A percentile compares a stretch with the other conserved stretches of the same genome.
Evolutionary conservation across 2,888 invertebrate genomes (phyloP).

Genomic region (Rhorus exstirpatorius): DNA sequence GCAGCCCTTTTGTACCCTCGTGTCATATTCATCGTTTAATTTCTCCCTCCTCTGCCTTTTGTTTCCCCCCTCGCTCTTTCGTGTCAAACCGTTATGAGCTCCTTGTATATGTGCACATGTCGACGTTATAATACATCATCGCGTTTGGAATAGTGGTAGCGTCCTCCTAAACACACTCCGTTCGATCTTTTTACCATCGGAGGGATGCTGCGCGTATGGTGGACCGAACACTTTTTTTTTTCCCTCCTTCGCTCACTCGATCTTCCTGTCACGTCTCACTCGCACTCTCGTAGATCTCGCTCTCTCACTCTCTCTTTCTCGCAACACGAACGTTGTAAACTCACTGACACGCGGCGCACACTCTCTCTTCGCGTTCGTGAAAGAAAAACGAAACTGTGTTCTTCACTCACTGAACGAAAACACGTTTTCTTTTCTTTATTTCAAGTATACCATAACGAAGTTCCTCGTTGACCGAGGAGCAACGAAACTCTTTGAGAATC

Average conservation of each 20-base stretch:
- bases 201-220: constrained; percentile 73
- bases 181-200: constrained; percentile 59
- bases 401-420: neutral
- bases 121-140: constrained; percentile 26
- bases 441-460: neutral
- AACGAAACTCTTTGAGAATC: neutral
- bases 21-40: constrained; percentile 51
- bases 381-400: neutral
- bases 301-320: constrained; percentile 26
- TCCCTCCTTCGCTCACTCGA: constrained; percentile 11
- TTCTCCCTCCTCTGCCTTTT: neutral
- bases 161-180: constrained; percentile 59
- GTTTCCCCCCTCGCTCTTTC: constrained; percentile 1
- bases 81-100: constrained; percentile 31
- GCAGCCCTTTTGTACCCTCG: constrained; percentile 26
- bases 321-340: too few species aligned
- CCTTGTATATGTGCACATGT: neutral
- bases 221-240: constrained; percentile 29
- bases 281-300: constrained; percentile 38
- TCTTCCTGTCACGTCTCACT: constrained; percentile 60
- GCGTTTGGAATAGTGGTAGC: constrained; percentile 51
- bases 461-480: neutral
- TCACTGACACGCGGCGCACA: too few species aligned
- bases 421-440: too few species aligned
- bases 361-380: too few species aligned